Base-by-base conservation (phyloP, 1,140 invertebrate species). In the Drosophila bifasciata region DNA sequence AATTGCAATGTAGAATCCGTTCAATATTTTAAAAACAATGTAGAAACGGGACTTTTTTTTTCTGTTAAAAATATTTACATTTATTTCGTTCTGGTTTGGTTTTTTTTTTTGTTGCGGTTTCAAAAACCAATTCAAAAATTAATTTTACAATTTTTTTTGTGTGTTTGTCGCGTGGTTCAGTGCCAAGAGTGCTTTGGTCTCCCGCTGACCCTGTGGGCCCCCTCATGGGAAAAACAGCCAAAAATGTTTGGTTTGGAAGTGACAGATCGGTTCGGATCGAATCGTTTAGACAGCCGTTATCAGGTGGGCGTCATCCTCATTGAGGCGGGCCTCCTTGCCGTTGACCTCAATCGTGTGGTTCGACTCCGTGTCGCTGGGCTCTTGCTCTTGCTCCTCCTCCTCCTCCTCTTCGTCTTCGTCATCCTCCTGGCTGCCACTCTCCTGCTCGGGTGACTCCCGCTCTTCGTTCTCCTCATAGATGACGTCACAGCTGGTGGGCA, bases 381-480 rank as follows among this genome's bases (percentile, higher is more conserved):
- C 89, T 53, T 70, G 75, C 41, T 90, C 75, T 16, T 52, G 49
- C 15, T 73, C 59, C 39, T 68, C 57, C 32, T 51, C 69, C 49
- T 72, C 73, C 25, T 79, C 70, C 23, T 71, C 64, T 3, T 63
- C 73, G 5, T 55, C 53, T 1, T 76, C 40, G n/a, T 62, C 59
- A 2, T 56, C 51, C 7, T 61, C 51, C 19, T 59, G 66, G 1
- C 68, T 66, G 40, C 55, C 46, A 23, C 43, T 50, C 21, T 60
- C 66, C 5, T 79, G 79, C 17, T 90, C 90, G 11, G 90, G 85
- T 8, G 89, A 79, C 4, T 90, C 85, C 2, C 88, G 78, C 49
- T 91, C 90, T 55, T 91, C 90, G 67, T 90, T 89, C 36, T 91
- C 90, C 68, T 91, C 91, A 57, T 91, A 91, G 51, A 91, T 91